Percentiles rank a stretch among this genome's conserved stretches.
These are phyloP conservation scores for Coelogynopora nodosa DNA, from an alignment of 2,888 invertebrate species.

Conservation along the genomic window DNA sequence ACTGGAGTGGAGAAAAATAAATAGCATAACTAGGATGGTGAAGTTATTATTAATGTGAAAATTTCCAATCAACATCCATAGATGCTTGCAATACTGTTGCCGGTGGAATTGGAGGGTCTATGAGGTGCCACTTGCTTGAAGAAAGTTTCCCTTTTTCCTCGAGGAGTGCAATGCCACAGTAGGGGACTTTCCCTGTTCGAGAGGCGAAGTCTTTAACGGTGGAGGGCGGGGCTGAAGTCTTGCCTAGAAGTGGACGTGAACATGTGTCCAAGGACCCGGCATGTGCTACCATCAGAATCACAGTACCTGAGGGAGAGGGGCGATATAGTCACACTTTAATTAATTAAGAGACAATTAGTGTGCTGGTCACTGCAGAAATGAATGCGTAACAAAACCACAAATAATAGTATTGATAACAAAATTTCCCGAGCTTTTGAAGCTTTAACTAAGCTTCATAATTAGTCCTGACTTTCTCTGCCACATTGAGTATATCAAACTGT, in stretches of 20 bases:
- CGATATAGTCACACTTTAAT: too few relatives aligned
- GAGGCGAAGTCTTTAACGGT: neutral
- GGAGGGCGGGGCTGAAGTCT: neutral
- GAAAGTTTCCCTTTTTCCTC: constrained; percentile 13
- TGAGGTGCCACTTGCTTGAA: constrained; percentile 18
- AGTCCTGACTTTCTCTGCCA: too few relatives aligned
- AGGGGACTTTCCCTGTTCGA: constrained; percentile 18
- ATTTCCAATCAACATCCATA: neutral
- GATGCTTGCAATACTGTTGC: neutral
- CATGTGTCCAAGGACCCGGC: constrained; percentile 37
- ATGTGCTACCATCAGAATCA: constrained; percentile 26
- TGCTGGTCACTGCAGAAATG: too few relatives aligned
- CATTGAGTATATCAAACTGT: too few relatives aligned
- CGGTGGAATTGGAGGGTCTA: constrained; percentile 32
- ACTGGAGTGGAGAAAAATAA: neutral
- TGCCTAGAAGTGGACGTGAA: constrained; percentile 7
- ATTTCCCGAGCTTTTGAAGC: too few relatives aligned
- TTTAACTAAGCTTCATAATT: too few relatives aligned
- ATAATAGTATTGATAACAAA: too few relatives aligned
- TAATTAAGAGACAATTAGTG: neutral
- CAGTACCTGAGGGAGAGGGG: too few relatives aligned
- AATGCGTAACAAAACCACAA: too few relatives aligned
- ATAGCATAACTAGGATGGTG: neutral
- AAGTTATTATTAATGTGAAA: neutral
- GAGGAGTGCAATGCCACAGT: constrained; percentile 14